Conservation (phyloP, 2,797 vertebrate genomes). For the Mareca penelope region DNA sequence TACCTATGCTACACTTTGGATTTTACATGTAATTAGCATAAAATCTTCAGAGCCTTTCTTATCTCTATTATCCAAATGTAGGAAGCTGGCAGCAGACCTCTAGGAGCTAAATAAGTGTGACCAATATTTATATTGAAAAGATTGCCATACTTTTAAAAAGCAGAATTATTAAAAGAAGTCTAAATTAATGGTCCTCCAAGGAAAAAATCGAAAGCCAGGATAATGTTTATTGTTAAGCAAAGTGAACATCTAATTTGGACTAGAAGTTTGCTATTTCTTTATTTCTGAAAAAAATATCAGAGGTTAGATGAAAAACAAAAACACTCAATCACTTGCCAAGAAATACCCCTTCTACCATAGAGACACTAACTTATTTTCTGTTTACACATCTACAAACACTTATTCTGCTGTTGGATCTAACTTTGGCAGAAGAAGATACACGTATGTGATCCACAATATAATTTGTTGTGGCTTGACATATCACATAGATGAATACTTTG, state of each 20-base stretch:
- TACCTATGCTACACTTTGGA: background rate
- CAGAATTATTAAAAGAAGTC: background rate
- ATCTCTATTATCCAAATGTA: conserved; percentile 6
- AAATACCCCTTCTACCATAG: background rate
- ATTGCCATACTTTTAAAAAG: background rate
- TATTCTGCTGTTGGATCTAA: conserved; percentile 17
- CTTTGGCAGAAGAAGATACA: background rate
- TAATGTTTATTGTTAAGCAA: background rate
- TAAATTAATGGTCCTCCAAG: background rate
- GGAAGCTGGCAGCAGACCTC: background rate
- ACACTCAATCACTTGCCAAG: background rate
- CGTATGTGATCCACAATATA: background rate
- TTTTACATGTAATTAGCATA: conserved; percentile 41
- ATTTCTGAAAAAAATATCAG: background rate
- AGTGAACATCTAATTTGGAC: background rate
- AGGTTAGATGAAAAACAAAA: background rate
- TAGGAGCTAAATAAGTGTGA: conserved; percentile 4
- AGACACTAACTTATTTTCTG: background rate
- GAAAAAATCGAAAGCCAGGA: background rate
- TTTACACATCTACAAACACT: conserved; percentile 23
- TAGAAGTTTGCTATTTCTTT: background rate
- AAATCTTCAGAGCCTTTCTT: conserved; percentile 19
- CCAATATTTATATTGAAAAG: background rate
- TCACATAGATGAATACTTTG: conserved; percentile 66
- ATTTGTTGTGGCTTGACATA: conserved; percentile 60